Evolutionary conservation across 2,113 vertebrate species (phyloP), one percentile per base, ranked within the genome.

Genomic region (Paramisgurnus dabryanus): DNA sequence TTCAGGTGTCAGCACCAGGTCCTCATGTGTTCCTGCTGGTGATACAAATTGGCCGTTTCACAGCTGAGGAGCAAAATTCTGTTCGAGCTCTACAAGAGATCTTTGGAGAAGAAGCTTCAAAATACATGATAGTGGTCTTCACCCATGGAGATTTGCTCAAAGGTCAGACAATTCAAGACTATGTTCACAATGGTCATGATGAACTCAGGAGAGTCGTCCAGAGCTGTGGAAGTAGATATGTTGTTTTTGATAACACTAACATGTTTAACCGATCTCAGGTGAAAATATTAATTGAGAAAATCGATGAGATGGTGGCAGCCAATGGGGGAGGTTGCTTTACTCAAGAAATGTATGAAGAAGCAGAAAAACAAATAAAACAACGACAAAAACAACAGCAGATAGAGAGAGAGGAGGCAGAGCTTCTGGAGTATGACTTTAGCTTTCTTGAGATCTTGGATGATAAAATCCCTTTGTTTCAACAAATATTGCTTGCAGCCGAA

Each of bases 21-120:
- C 80, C 84, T 61, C 84, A 85, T 49, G 77, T n/a, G 39, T 85
- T 85, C 55, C 53, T 85, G 71, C 66, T 85, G 77, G 84, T 85
- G 22, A 61, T 85, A 40, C 77, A 80, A 22, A 10, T 82, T 18
- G 61, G 70, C 5, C 68, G 69, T 58, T 80, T 80, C 49, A 80
- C 79, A 10, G 0, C 11, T 0, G 79, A 74, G 10, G 81, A 83
- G 17, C 63, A 80, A 67, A 73, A 60, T 17, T 65, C 78, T 55
- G 74, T 84, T 6, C 34, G 67, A 12, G 79, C 67, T 58, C 60
- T 84, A 11, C 60, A 76, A 64, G 50, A 81, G 45, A 40, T 75
- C 5, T 71, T 78, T 4, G 61, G 67, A 41, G 40, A 72, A 58
- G 61, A 80, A 13, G 61, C 79, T 66, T 80, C 69, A 9, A 80